Evolutionary conservation across 2,888 invertebrate species (phyloP), one percentile per base, ranked within the genome.

Genomic region (Chouioia cunea): DNA sequence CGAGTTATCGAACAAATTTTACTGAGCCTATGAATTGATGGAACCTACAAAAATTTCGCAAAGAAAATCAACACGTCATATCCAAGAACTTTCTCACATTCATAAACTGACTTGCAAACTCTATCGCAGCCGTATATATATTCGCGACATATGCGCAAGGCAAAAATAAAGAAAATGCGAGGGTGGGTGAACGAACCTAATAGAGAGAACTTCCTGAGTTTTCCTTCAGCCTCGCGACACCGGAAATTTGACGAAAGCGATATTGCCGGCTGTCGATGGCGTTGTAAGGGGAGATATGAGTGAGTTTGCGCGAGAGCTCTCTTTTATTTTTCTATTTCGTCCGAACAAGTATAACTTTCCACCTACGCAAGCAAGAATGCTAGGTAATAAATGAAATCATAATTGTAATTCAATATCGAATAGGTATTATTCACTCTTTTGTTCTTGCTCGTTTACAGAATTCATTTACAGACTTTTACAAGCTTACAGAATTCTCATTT

Each of bases 241-340:
- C 65, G 65, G 65, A 65, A 65, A 65, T 65, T 65, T 65, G 65
- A 65, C 65, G 65, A 65, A 65, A 56, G 65, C 65, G 65, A 65
- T 65, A 63, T 53, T 62, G 62, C 36, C 62, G 62, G 27, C 20
- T 36, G 62, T 36, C 53, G 44, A 53, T 48, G 50, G n/a, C n/a
- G n/a, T n/a, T n/a, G n/a, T n/a, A n/a, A n/a, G n/a, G 36, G 64
- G 36, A 56, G 27, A 64, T 54, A 56, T 18, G 36, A 43, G 36
- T 4, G 15, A 36, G 14, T 47, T 12, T 16, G 16, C 15, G 59
- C 15, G 23, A 23, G 47, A 59, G 44, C 46, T 12, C 16, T 27
- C 4, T 60, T 59, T 56, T 56, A 27, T 27, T 36, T 36, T 10
- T 10, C 12, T 12, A 36, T 36, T 36, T 36, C 6, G 36, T 56